Base-by-base conservation (phyloP, 2,888 invertebrate genomes). In the Deroplatys truncata region DNA sequence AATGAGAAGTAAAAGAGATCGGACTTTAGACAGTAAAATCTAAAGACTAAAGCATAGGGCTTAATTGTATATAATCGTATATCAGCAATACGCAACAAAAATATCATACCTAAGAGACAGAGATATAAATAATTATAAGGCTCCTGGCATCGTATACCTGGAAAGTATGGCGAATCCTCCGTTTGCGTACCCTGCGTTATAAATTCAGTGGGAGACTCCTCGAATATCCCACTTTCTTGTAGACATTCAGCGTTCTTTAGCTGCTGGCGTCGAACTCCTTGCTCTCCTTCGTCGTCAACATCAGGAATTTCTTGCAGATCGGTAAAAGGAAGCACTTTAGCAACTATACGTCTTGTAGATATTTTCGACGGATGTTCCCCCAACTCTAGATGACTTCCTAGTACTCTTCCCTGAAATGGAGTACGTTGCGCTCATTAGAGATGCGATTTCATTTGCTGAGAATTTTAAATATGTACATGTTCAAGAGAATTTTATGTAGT, bases 211-310 rank as follows among this genome's bases (percentile, higher is more conserved):
- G 92, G 92, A 7, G 92, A 95, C 85, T 94, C 96, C 92, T 96
- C 96, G 92, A 96, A 97, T 91, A 97, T 96, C 43, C 97, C 97
- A 92, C 96, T 96, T 92, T 97, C 97, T 92, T 96, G 96, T 49
- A 97, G 93, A 92, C 96, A 94, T 92, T 94, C 95, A 91, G 93
- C 90, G 35, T 91, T 91, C 89, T 90, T 93, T 92, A 91, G 92
- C 91, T 82, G 96, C 92, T 95, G 95, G 92, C 91, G 90, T 9
- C 91, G 90, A n/a, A 91, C 90, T 25, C 92, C 91, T 84, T 91
- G 91, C 49, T 91, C 90, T 82, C 90, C 90, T 25, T 72, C 56
- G 31, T 91, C 91, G 89, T 92, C 92, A 95, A 92, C 35, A n/a
- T 87, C 83, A 28, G 35, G 25, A n/a, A 35, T 31, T 29, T 29